Evolutionary conservation across 2,888 invertebrate genomes (phyloP).

Genomic region (Notocelia uddmanniana): DNA sequence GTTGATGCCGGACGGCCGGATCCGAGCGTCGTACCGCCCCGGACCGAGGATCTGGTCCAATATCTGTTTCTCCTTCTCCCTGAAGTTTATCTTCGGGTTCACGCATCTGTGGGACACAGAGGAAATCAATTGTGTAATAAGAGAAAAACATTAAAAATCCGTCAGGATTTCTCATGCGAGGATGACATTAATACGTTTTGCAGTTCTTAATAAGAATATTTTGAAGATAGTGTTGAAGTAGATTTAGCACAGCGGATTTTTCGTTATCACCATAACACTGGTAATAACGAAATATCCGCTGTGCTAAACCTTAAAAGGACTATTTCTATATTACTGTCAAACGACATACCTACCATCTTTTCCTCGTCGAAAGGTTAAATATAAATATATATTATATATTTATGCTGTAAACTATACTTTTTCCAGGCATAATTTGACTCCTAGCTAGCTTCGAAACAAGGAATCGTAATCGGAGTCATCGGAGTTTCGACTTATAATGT

Average conservation of each 20-base stretch:
- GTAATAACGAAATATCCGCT: no score
- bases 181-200: no score
- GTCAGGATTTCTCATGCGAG: neutral
- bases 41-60: conserved; percentile 96
- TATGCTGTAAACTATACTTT: neutral
- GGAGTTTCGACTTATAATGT: neutral
- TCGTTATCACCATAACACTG: no score
- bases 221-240: no score
- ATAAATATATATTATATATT: no score
- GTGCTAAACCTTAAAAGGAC: neutral
- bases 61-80: conserved; percentile 97
- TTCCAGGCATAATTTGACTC: neutral
- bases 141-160: neutral
- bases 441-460: neutral
- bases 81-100: conserved; percentile 94
- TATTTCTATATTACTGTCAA: neutral
- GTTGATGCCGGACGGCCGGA: conserved; percentile 96
- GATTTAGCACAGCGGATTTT: no score
- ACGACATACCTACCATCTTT: neutral
- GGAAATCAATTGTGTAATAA: neutral
- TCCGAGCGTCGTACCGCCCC: conserved; percentile 96
- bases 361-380: neutral
- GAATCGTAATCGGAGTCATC: neutral
- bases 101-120: conserved; percentile 87
- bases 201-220: no score